These are phyloP conservation scores for Proterorhinus semilunaris DNA, from an alignment of 2,113 vertebrate genomes.

Conservation along the genomic window DNA sequence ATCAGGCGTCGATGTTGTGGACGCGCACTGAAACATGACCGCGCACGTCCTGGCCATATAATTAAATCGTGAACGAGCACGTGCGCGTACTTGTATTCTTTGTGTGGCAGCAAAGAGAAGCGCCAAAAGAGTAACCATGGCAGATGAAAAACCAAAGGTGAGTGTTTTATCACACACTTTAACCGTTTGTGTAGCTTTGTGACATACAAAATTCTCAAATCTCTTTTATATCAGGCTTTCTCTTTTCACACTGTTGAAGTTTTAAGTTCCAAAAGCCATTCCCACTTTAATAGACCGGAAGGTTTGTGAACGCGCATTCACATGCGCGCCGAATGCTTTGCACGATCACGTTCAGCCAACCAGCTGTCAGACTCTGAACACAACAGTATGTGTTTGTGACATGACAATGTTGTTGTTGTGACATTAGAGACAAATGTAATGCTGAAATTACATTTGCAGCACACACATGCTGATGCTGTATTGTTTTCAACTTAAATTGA, in stretches of 20 bases:
- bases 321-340: constrained; percentile 53
- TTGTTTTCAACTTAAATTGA: not conserved
- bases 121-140: constrained; percentile 88
- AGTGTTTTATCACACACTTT: constrained; percentile 54
- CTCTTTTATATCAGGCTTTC: not conserved
- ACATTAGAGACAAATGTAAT: not conserved
- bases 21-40: constrained; percentile 65
- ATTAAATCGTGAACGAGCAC: constrained; percentile 64
- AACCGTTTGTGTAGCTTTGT: not conserved
- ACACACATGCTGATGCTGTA: not conserved
- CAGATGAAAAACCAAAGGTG: constrained; percentile 97
- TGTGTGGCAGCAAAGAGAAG: constrained; percentile 83
- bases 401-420: not conserved
- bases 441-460: not conserved
- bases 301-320: constrained; percentile 77
- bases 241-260: constrained; percentile 41
- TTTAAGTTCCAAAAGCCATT: constrained; percentile 42
- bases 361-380: constrained; percentile 28
- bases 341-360: constrained; percentile 40
- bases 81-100: constrained; percentile 83
- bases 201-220: not conserved
- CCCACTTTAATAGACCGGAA: constrained; percentile 77
- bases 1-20: constrained; percentile 32
- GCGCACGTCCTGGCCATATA: constrained; percentile 70
- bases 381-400: no score